These are phyloP conservation scores for Artemia sinica DNA, from an alignment of 2,888 invertebrate species.

Conservation along the genomic window DNA sequence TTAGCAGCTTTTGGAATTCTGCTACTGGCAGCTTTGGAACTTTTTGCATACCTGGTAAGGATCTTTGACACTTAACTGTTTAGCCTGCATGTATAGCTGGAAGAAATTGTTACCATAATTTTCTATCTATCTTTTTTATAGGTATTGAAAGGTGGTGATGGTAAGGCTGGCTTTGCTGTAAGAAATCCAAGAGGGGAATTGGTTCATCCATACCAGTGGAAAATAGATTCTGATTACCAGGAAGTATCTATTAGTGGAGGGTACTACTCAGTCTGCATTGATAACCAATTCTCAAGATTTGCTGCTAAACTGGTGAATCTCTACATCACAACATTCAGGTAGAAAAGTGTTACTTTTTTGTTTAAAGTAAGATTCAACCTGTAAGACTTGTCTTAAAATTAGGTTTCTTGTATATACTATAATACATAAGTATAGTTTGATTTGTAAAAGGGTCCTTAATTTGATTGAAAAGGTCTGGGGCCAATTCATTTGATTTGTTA, in stretches of 20 bases:
- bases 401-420: background rate
- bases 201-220: constrained; percentile 79
- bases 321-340: constrained; percentile 69
- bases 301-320: constrained; percentile 73
- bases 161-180: constrained; percentile 80
- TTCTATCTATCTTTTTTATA: constrained; percentile 30
- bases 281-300: constrained; percentile 80
- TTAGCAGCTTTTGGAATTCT: too few relatives aligned
- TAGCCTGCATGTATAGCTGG: too few relatives aligned
- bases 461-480: too few relatives aligned
- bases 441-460: background rate
- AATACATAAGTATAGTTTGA: background rate
- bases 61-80: too few relatives aligned
- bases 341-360: constrained; percentile 20
- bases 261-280: constrained; percentile 75
- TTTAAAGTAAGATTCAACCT: constrained; percentile 1
- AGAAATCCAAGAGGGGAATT: constrained; percentile 64
- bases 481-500: too few relatives aligned
- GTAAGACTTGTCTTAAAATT: background rate
- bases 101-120: too few relatives aligned
- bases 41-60: too few relatives aligned
- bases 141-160: constrained; percentile 82
- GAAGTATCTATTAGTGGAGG: constrained; percentile 62
- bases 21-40: too few relatives aligned
- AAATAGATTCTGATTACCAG: constrained; percentile 70